These are phyloP conservation scores for Alloscopus bannaensis DNA, from an alignment of 2,888 invertebrate genomes.

Conservation along the genomic window DNA sequence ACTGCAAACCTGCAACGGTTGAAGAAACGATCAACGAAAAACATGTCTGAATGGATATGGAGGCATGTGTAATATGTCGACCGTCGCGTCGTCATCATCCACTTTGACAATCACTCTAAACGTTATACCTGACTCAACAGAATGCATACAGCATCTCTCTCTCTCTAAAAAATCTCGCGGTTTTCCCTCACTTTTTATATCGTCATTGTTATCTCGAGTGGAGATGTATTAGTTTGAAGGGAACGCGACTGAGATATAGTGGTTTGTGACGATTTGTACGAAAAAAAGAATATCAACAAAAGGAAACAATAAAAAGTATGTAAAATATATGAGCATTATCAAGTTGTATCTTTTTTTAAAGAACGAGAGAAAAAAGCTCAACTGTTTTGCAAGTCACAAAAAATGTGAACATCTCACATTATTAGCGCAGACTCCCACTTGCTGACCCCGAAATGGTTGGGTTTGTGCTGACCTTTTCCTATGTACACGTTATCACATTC, in stretches of 20 bases:
- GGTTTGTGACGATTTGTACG: slow-evolving; percentile 29
- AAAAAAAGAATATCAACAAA: slow-evolving; percentile 30
- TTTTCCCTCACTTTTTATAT: no score
- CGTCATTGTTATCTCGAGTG: no score
- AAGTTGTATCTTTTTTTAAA: no score
- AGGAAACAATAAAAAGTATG: slow-evolving; percentile 41
- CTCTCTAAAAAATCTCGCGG: no score
- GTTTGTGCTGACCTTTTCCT: slow-evolving; percentile 66
- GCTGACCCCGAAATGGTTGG: slow-evolving; percentile 70
- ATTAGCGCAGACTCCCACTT: slow-evolving; percentile 67
- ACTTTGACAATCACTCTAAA: no score
- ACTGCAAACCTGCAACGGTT: not conserved
- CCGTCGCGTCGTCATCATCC: not conserved
- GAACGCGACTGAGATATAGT: not conserved
- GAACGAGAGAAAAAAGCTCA: no score
- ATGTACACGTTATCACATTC: not conserved
- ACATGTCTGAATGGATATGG: not conserved
- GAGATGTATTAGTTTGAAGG: no score
- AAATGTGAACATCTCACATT: not conserved
- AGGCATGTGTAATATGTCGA: not conserved
- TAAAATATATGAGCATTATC: not conserved
- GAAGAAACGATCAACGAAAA: not conserved
- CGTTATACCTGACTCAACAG: no score
- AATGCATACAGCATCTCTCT: no score
- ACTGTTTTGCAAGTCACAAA: not conserved